These are phyloP conservation scores for Eupithecia insigniata DNA, from an alignment of 2,888 invertebrate genomes.

Conservation along the genomic window DNA sequence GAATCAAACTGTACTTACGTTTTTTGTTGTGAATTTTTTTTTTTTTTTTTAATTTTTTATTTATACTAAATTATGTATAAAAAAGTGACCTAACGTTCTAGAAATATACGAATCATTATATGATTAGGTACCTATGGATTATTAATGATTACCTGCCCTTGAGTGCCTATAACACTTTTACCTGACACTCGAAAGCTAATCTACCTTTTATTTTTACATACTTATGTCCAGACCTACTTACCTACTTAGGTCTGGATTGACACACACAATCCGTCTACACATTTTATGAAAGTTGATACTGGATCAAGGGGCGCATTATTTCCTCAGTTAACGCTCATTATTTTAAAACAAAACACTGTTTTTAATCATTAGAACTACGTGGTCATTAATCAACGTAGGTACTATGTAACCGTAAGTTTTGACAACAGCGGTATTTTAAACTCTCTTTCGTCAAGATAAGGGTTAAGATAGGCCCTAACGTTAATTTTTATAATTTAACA, in stretches of 20 bases:
- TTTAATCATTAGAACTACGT: slow-evolving; percentile 62
- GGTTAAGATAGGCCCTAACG: background rate
- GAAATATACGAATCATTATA: too few relatives aligned
- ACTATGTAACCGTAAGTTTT: slow-evolving; percentile 43
- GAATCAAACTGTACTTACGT: too few relatives aligned
- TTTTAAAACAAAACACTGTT: slow-evolving; percentile 70
- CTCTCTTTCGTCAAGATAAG: slow-evolving; percentile 22
- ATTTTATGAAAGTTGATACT: slow-evolving; percentile 49
- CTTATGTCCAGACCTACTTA: too few relatives aligned
- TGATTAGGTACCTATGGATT: too few relatives aligned
- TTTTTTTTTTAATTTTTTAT: too few relatives aligned
- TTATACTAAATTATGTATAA: too few relatives aligned
- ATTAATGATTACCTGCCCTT: background rate
- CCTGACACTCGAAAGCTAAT: too few relatives aligned
- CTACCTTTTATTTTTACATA: background rate
- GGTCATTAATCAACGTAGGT: slow-evolving; percentile 66
- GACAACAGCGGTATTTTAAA: slow-evolving; percentile 21
- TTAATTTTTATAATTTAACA: background rate
- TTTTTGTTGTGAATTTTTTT: too few relatives aligned
- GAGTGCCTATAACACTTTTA: background rate
- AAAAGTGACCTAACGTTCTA: too few relatives aligned
- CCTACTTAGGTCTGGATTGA: background rate
- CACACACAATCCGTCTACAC: background rate
- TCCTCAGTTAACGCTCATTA: slow-evolving; percentile 74
- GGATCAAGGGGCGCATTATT: slow-evolving; percentile 54